Base-by-base conservation (phyloP, 2,797 vertebrate genomes). In the Paratrypauchen microcephalus region DNA sequence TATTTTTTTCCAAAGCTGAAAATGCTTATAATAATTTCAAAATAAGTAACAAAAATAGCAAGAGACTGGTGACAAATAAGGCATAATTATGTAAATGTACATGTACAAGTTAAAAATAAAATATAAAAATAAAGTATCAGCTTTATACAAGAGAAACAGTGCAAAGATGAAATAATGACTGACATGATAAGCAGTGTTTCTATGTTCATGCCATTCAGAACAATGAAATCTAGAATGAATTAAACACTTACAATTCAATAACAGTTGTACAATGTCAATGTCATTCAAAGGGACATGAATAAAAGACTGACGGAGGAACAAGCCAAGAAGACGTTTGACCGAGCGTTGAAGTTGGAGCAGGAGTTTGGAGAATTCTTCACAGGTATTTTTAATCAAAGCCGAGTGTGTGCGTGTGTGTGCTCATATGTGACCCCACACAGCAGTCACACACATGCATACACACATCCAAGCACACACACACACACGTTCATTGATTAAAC, bases 331-430 rank as follows among this genome's bases (percentile, higher is more conserved):
- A 98, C 95, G 0, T 98, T 94, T 0, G 97, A 99, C 76, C 93
- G 96, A 85, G 96, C 96, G 64, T 89, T 96, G 93, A 98, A 97
- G 90, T 91, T 99, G 92, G 97, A 99, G 92, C 97, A 97, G 93
- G 97, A 99, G 94, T 99, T 99, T 90, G 97, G 95, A 72, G 97
- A 98, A 88, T 98, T 94, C 93, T 99, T 99, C 91, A 97, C 97
- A 96, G 97, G 97, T 98, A 94, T 74, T 66, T 19, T 56, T 32
- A 5, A 77, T 26, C 62, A 57, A 41, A 41, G 21, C 7, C 50
- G 4, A 54, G 15, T 30, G 47, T 65, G 63, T 41, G n/a, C 9
- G 32, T 36, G 13, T 41, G 57, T 58, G 41, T 61, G 36, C 16
- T 32, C 16, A 59, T 21, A 11, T 50, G 6, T 23, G 66, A 79